Base-by-base conservation (phyloP, 30 jellyfish, hydroid and myxozoan genomes). In the Chrysaora quinquecirrha region DNA sequence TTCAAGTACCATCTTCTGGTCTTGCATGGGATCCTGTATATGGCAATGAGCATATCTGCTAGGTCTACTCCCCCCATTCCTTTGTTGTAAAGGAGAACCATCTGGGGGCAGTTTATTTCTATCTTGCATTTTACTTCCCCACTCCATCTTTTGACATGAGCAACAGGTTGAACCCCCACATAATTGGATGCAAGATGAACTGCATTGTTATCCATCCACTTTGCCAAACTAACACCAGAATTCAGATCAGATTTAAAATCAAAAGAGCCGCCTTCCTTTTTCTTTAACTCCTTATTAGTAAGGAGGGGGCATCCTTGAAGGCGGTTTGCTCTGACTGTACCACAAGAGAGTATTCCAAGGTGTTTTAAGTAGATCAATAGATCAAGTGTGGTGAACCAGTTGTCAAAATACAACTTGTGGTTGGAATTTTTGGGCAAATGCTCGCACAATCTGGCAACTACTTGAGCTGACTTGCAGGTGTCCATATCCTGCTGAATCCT, bases 31-130 rank as follows among this genome's bases (percentile, higher is more conserved):
- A 88, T 78, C 34, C 90, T 70, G 72, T 87, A 79, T 32, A 80
- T 52, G 19, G 97, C 70, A 22, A 80, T 69, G 34, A 80, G 86
- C 97, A 89, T 73, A 56, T 83, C 97, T 25, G 93, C 96, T 54
- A 89, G 58, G 63, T 89, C 89, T 25, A 83, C 96, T 34, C 97
- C 96, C n/a, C 97, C 96, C 93, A 82, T 83, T 30, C 89, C 85
- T 52, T 67, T 34, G 86, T 83, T 90, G 60, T 90, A 90, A 71
- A 62, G 63, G 30, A 32, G 48, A 47, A 90, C 81, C 22, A 90
- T 64, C 62, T 78, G 74, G 2, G 96, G 93, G 64, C 94, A 75
- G 63, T 61, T 49, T 30, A 89, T 83, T 19, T 82, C 77, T 46
- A 30, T 89, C 31, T 74, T 34, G n/a, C 34, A 71, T 73, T 87